phyloP scores from a whole-genome alignment of 2,888 invertebrate genomes.

The Rhogogaster chlorosoma region DNA sequence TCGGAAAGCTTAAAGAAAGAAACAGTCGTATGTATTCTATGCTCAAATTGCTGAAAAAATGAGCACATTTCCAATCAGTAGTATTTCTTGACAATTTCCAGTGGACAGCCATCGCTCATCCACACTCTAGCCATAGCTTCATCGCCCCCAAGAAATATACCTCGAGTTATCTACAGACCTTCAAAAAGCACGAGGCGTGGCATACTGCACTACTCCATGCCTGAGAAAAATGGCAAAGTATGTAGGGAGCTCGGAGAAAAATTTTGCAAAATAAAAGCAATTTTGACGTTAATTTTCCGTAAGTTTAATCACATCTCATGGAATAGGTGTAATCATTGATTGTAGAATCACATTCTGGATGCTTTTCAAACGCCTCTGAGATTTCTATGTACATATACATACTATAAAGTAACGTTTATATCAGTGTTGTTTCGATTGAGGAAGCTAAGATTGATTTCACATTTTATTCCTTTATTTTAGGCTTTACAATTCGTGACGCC shows the following conservation, averaged over 20 bases:
- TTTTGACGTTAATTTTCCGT: slow-evolving; percentile 28
- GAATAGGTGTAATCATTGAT: background rate
- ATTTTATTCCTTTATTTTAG: slow-evolving; percentile 45
- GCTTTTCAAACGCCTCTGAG: slow-evolving; percentile 32
- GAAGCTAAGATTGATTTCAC: background rate
- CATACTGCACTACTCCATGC: background rate
- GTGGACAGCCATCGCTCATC: slow-evolving; percentile 45
- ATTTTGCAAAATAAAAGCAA: slow-evolving; percentile 32
- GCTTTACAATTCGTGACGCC: slow-evolving; percentile 59
- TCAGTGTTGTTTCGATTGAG: background rate
- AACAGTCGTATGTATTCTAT: background rate
- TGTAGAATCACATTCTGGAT: slow-evolving; percentile 32
- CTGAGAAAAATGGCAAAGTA: background rate
- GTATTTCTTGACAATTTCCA: slow-evolving; percentile 39
- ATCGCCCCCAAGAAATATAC: slow-evolving; percentile 41
- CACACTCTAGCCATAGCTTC: slow-evolving; percentile 29
- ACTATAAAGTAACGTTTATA: background rate
- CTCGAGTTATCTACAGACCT: slow-evolving; percentile 33
- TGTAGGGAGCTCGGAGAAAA: slow-evolving; percentile 20
- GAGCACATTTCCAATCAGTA: slow-evolving; percentile 12
- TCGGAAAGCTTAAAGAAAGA: background rate
- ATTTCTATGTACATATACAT: background rate
- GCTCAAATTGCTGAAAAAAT: background rate
- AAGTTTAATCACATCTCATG: slow-evolving; percentile 24
- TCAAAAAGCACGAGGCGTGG: slow-evolving; percentile 17